Percentiles rank a stretch among this genome's conserved stretches.
Evolutionary conservation across 2,797 vertebrate species (phyloP).

Genomic region (Adelosebastes latens): DNA sequence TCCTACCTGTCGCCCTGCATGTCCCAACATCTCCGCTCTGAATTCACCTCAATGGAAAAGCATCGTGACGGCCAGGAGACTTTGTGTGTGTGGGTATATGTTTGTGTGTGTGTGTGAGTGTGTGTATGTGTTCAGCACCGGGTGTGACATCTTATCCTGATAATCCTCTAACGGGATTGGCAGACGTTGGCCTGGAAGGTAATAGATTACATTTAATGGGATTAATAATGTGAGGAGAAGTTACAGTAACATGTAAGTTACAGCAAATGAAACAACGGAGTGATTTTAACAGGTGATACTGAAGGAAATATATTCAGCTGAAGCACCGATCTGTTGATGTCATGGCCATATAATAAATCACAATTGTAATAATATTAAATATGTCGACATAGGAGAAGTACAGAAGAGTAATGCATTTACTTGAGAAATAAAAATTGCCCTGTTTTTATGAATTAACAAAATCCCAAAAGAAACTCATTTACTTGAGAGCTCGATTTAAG

Average conservation of each 20-base stretch:
- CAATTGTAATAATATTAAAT: not conserved
- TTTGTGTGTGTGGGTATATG: not conserved
- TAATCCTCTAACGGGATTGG: conserved; percentile 57
- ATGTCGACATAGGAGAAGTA: not conserved
- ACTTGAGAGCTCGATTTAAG: no score
- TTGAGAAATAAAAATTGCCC: not conserved
- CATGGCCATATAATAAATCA: not conserved
- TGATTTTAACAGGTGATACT: not conserved
- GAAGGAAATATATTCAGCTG: not conserved
- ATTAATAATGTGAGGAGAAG: conserved; percentile 27
- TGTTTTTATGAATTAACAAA: not conserved
- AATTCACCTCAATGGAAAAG: conserved; percentile 15
- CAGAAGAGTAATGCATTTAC: not conserved
- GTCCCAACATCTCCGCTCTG: conserved; percentile 2
- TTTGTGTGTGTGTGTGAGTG: not conserved
- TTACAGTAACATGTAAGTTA: no score
- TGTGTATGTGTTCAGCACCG: conserved; percentile 1
- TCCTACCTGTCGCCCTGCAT: conserved; percentile 31
- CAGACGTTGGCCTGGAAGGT: conserved; percentile 20
- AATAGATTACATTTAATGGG: conserved; percentile 28
- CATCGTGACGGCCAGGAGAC: not conserved
- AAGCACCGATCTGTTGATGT: not conserved
- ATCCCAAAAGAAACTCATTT: no score
- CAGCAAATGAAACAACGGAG: not conserved
- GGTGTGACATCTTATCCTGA: conserved; percentile 58